phyloP scores from a whole-genome alignment of 2,888 invertebrate genomes.

The Synanthedon andrenaeformis region DNA sequence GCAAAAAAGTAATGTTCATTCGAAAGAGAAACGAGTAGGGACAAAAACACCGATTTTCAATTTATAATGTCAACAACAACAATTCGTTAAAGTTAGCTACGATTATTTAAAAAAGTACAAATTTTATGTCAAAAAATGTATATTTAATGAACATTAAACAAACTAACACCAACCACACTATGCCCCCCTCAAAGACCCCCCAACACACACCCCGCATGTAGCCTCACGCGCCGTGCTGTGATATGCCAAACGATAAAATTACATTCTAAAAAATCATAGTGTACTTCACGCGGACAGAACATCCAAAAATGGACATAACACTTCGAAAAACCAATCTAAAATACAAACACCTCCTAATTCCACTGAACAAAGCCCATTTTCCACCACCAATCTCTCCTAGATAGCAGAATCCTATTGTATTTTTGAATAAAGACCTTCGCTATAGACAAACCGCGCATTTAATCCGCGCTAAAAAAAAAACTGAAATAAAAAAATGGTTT shows the following conservation, averaged over 20 bases:
- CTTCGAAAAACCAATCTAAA: too few species aligned
- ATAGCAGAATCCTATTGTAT: too few species aligned
- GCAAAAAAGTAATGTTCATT: conserved; percentile 41
- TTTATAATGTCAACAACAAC: conserved; percentile 35
- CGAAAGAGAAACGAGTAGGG: conserved; percentile 38
- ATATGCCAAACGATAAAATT: conserved; percentile 57
- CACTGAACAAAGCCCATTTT: too few species aligned
- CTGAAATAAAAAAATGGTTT: conserved; percentile 17
- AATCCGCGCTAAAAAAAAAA: too few species aligned
- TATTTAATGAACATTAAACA: conserved; percentile 1
- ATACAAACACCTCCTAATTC: too few species aligned
- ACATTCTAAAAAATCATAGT: conserved; percentile 34
- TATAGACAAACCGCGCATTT: too few species aligned
- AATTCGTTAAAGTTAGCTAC: conserved; percentile 32
- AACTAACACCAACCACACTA: conserved; percentile 11
- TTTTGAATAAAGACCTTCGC: too few species aligned
- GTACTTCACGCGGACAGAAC: too few species aligned
- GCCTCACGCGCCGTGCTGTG: conserved; percentile 39
- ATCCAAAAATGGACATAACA: too few species aligned
- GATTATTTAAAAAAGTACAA: conserved; percentile 47
- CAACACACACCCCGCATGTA: conserved; percentile 41
- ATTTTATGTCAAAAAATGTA: conserved; percentile 37
- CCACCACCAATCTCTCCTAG: too few species aligned
- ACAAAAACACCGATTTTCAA: conserved; percentile 28
- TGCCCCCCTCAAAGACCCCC: conserved; percentile 26